Base-by-base conservation (phyloP, 2,797 vertebrate genomes). In the Alosa sapidissima region DNA sequence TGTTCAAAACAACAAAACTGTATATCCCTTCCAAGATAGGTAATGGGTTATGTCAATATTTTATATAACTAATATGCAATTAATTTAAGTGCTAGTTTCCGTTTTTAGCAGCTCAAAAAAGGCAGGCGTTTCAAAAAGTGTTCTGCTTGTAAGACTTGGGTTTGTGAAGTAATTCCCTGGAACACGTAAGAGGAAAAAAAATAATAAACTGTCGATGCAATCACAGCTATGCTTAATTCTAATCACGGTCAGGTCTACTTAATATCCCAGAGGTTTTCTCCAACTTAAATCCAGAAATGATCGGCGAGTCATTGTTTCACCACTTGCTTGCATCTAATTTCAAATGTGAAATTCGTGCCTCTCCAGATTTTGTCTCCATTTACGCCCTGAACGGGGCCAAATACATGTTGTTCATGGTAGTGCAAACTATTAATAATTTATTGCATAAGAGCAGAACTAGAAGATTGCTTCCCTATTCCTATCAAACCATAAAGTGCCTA, bases 401-500 rank as follows among this genome's bases (percentile, higher is more conserved):
- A 65, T 75, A 89, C 86, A 85, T 87, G 91, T 89, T 87, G 85
- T 91, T 91, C 90, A 94, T 91, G 90, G 93, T 94, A 96, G 96
- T 96, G 95, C 95, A 96, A 96, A 96, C 88, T 89, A 89, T 90
- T 91, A 85, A 87, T 88, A 93, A 91, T 92, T 94, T 94, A 95
- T 96, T 96, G 94, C 94, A 96, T 95, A 95, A 94, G 92, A 94
- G 93, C 95, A 94, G 93, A 93, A 91, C 86, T 81, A 92, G 83
- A 90, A 88, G 75, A 87, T 89, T 72, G 84, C 62, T 90, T 88
- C 86, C 87, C 51, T 86, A 90, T 83, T 84, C 87, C 89, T 89
- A 94, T 91, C 89, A 91, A 95, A 95, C 93, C 88, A 93, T 95
- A 96, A 96, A 96, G 95, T 96, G 95, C 95, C 89, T 94, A 94